A percentile compares a stretch with the other conserved stretches of the same genome.
phyloP scores from a whole-genome alignment of 2,113 vertebrate species.

The Platanista minor region DNA sequence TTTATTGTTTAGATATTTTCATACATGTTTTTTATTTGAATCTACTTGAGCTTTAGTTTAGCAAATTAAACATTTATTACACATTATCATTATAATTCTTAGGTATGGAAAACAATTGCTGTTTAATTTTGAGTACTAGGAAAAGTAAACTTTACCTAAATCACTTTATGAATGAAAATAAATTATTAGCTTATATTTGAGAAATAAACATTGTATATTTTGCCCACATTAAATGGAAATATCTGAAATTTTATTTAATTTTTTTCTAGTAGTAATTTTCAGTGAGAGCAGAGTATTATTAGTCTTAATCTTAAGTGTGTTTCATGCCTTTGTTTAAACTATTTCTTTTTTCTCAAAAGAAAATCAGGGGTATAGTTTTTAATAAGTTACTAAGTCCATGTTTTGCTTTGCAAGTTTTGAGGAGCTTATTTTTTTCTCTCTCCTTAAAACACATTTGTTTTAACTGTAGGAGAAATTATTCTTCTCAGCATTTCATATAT shows the following conservation, averaged over 20 bases:
- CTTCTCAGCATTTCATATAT: background rate
- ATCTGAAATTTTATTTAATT: slow-evolving; percentile 29
- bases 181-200: slow-evolving; percentile 48
- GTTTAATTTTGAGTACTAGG: slow-evolving; percentile 30
- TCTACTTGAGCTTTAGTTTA: slow-evolving; percentile 44
- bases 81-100: slow-evolving; percentile 37
- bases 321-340: background rate
- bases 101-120: slow-evolving; percentile 24
- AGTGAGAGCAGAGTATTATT: slow-evolving; percentile 16
- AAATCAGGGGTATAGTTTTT: slow-evolving; percentile 39
- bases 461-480: slow-evolving; percentile 1
- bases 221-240: slow-evolving; percentile 25
- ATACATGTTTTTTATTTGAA: slow-evolving; percentile 29
- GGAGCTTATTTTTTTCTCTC: background rate
- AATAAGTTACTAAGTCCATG: background rate
- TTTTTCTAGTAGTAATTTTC: slow-evolving; percentile 27
- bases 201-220: background rate
- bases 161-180: slow-evolving; percentile 47
- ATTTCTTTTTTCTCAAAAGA: background rate
- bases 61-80: slow-evolving; percentile 43
- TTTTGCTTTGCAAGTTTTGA: slow-evolving; percentile 15
- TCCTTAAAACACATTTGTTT: slow-evolving; percentile 24
- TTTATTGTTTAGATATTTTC: slow-evolving; percentile 15
- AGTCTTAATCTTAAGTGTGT: background rate
- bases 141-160: slow-evolving; percentile 55